Evolutionary conservation across 2,797 vertebrate species (phyloP).

Genomic region (Gallinago nigripennis): DNA sequence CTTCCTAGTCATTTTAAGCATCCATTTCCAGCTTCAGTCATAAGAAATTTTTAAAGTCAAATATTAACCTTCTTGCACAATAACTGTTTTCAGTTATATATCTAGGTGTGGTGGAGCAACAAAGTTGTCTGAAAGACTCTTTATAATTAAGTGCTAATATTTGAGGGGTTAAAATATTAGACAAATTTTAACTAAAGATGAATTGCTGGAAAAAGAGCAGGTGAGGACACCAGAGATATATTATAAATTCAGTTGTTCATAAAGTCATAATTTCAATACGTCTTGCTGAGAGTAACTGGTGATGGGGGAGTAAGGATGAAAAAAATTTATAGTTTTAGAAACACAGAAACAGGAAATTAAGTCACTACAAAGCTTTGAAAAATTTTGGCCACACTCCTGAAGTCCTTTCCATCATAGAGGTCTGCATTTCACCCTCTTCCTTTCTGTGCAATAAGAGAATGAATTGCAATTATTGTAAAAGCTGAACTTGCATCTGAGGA

Average conservation of each 20-base stretch:
- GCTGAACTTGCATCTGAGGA: neutral
- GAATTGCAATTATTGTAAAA: neutral
- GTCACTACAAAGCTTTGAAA: neutral
- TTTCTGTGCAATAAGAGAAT: neutral
- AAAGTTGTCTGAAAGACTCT: neutral
- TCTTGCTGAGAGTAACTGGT: neutral
- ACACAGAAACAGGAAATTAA: neutral
- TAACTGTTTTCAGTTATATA: neutral
- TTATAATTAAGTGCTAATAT: neutral
- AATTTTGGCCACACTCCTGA: neutral
- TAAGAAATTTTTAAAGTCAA: neutral
- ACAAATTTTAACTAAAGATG: neutral
- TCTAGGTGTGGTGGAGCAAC: neutral
- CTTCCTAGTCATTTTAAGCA: neutral
- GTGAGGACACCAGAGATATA: neutral
- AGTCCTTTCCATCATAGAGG: neutral
- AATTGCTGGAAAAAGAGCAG: neutral
- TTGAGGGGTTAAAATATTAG: neutral
- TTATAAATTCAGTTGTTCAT: neutral
- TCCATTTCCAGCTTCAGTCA: neutral
- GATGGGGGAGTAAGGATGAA: neutral
- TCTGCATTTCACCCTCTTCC: neutral
- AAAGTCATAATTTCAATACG: neutral
- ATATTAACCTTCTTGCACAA: neutral
- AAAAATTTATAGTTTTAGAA: neutral